Evolutionary conservation across 2,113 vertebrate genomes (phyloP).

Genomic region (Gila orcuttii): DNA sequence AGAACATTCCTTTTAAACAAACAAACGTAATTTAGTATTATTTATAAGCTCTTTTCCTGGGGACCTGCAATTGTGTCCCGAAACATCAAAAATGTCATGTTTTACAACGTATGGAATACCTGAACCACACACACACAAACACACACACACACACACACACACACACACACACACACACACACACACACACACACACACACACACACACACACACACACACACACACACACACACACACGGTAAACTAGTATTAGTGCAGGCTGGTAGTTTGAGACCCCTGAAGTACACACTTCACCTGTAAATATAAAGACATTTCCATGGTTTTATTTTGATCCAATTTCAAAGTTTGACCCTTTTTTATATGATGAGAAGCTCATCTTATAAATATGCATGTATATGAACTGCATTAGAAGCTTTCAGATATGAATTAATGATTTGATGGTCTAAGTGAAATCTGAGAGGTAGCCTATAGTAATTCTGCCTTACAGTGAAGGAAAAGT

Average conservation of each 20-base stretch:
- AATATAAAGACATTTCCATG: background rate
- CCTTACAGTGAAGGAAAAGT: background rate
- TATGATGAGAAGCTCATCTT: background rate
- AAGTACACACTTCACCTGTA: background rate
- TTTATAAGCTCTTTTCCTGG: background rate
- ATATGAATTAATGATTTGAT: conserved; percentile 24
- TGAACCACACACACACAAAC: too few species aligned
- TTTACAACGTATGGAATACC: too few species aligned
- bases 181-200: too few species aligned
- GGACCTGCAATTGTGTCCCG: too few species aligned
- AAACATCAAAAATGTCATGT: too few species aligned
- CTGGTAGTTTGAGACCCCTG: background rate
- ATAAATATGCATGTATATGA: conserved; percentile 27
- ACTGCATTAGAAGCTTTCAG: conserved; percentile 3
- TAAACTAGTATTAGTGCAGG: background rate
- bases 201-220: too few species aligned
- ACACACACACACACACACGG: too few species aligned
- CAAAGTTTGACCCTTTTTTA: background rate
- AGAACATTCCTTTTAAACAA: too few species aligned
- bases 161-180: too few species aligned
- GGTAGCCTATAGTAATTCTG: background rate
- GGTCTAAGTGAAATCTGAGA: background rate
- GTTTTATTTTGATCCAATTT: background rate
- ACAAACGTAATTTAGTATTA: too few species aligned
- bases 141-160: too few species aligned